Percentiles rank a stretch among this genome's conserved stretches.
Conservation (phyloP, 2,113 vertebrate genomes). For the Pedetes capensis region DNA sequence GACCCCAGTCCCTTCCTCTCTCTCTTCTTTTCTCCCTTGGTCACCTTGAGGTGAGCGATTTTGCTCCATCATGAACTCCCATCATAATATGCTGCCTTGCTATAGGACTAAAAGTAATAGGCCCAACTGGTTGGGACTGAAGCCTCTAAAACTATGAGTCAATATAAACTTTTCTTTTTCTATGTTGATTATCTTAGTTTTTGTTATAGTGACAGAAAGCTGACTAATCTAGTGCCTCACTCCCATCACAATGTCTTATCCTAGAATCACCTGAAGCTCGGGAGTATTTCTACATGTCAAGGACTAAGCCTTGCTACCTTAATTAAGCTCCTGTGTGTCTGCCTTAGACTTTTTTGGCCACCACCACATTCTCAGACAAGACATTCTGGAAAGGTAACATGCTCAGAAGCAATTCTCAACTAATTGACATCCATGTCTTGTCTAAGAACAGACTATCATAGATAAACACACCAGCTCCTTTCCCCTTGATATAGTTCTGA, state of each 20-base stretch:
- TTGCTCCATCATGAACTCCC: background rate
- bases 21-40: no score
- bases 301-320: background rate
- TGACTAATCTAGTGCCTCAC: no score
- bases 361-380: background rate
- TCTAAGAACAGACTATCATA: background rate
- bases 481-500: background rate
- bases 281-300: background rate
- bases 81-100: background rate
- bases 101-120: no score
- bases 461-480: background rate
- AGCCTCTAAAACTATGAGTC: background rate
- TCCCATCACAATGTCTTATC: background rate
- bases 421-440: no score
- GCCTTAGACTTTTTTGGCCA: background rate
- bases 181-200: background rate
- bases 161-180: background rate
- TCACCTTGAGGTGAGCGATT: no score
- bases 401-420: background rate
- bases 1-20: no score
- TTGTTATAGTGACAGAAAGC: background rate
- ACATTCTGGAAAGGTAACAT: background rate
- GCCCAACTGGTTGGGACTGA: background rate
- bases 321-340: background rate
- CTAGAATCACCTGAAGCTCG: background rate